These are phyloP conservation scores for Paracanthobrama guichenoti DNA, from an alignment of 2,113 vertebrate genomes.

Conservation along the genomic window DNA sequence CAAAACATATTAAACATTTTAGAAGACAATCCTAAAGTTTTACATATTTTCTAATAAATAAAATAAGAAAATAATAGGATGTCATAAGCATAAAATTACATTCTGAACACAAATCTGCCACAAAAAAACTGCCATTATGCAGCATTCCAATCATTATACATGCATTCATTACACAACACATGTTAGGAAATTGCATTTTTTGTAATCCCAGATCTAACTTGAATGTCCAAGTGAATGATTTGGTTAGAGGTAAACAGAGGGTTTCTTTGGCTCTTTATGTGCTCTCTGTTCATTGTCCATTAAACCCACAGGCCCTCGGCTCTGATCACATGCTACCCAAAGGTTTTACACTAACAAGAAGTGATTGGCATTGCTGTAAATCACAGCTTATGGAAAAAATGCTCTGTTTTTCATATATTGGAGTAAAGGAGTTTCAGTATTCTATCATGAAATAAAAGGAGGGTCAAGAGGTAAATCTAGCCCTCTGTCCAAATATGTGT, in stretches of 20 bases:
- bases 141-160: neutral
- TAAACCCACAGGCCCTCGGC: conserved; percentile 45
- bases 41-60: too few species aligned
- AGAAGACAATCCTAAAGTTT: too few species aligned
- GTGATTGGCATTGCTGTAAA: conserved; percentile 52
- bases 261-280: conserved; percentile 52
- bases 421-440: neutral
- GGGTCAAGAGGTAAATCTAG: conserved; percentile 13
- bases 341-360: conserved; percentile 49
- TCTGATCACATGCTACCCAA: conserved; percentile 39
- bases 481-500: neutral
- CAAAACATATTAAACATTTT: too few species aligned
- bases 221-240: conserved; percentile 41
- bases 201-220: conserved; percentile 43
- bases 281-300: conserved; percentile 55
- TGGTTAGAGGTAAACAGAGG: conserved; percentile 52
- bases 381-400: conserved; percentile 46
- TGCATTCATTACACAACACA: conserved; percentile 23
- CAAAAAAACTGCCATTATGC: conserved; percentile 15
- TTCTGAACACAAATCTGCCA: neutral
- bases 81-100: neutral
- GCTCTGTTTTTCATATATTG: neutral
- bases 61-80: too few species aligned
- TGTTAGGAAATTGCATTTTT: conserved; percentile 45
- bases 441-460: conserved; percentile 17